These are phyloP conservation scores for Leptinotarsa rubiginosa DNA, from an alignment of 2,888 invertebrate species.

Conservation along the genomic window DNA sequence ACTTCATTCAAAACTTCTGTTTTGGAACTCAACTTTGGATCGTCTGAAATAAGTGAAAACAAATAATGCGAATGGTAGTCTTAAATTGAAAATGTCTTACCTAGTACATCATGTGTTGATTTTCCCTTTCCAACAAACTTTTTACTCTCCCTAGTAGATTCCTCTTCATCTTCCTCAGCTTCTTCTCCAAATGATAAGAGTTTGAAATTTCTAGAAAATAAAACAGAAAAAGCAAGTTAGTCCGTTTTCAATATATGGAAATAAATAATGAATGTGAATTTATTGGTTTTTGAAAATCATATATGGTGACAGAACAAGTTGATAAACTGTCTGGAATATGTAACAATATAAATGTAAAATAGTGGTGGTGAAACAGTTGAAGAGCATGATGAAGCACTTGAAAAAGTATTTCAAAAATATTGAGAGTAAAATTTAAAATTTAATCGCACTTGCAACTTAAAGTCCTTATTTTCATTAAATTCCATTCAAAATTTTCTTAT, in stretches of 20 bases:
- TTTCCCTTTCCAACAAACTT: constrained; percentile 84
- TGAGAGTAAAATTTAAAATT: too few species aligned
- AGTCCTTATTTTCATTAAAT: too few species aligned
- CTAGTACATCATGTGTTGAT: constrained; percentile 91
- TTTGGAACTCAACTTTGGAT: constrained; percentile 88
- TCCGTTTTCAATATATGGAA: not conserved
- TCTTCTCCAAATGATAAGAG: constrained; percentile 96
- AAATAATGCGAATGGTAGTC: too few species aligned
- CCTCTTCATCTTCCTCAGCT: constrained; percentile 96
- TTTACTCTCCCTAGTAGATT: constrained; percentile 73
- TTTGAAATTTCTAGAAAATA: constrained; percentile 84
- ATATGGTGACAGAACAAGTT: too few species aligned
- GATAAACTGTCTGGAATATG: too few species aligned
- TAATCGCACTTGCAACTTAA: too few species aligned
- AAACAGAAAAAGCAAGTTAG: not conserved
- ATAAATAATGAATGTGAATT: not conserved
- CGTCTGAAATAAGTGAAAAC: constrained; percentile 67
- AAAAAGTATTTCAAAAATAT: too few species aligned
- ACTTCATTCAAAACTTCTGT: constrained; percentile 65
- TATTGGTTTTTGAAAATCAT: too few species aligned
- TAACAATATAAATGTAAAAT: too few species aligned
- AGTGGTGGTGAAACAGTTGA: too few species aligned
- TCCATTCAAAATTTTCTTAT: too few species aligned
- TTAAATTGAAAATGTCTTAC: constrained; percentile 46
- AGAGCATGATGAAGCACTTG: too few species aligned